Evolutionary conservation across 1,140 invertebrate species (phyloP).

Genomic region (Antheraea pernyi): DNA sequence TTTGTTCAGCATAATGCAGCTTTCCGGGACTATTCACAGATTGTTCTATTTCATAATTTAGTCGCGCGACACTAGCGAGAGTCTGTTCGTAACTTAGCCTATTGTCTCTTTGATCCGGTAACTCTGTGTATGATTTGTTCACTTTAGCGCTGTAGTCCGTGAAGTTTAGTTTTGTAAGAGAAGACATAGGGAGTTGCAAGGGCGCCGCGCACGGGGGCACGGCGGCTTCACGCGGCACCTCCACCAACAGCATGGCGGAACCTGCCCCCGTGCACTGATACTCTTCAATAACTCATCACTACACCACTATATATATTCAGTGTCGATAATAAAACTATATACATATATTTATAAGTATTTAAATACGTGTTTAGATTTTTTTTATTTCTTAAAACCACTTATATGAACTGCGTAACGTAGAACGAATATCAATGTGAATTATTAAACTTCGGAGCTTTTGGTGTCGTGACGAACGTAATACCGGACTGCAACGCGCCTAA

Average conservation of each 20-base stretch:
- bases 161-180: slow-evolving; percentile 66
- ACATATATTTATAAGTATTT: slow-evolving; percentile 12
- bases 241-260: slow-evolving; percentile 73
- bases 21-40: slow-evolving; percentile 47
- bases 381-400: not conserved
- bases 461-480: slow-evolving; percentile 32
- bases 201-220: slow-evolving; percentile 71
- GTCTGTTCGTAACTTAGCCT: slow-evolving; percentile 63
- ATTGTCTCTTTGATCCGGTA: slow-evolving; percentile 50
- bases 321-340: slow-evolving; percentile 5
- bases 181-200: slow-evolving; percentile 68
- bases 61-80: slow-evolving; percentile 48
- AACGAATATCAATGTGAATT: not conserved
- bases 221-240: slow-evolving; percentile 73
- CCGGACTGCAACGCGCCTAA: slow-evolving; percentile 53
- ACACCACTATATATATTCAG: slow-evolving; percentile 18
- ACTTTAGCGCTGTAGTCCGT: slow-evolving; percentile 73
- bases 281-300: slow-evolving; percentile 51
- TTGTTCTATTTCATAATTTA: slow-evolving; percentile 56
- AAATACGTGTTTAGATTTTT: slow-evolving; percentile 14
- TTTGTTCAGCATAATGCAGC: slow-evolving; percentile 60
- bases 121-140: slow-evolving; percentile 52
- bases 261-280: slow-evolving; percentile 36
- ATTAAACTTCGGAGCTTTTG: slow-evolving; percentile 25
- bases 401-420: not conserved